Conservation (phyloP, 2,888 invertebrate species). For the Calephelis perditalis region DNA sequence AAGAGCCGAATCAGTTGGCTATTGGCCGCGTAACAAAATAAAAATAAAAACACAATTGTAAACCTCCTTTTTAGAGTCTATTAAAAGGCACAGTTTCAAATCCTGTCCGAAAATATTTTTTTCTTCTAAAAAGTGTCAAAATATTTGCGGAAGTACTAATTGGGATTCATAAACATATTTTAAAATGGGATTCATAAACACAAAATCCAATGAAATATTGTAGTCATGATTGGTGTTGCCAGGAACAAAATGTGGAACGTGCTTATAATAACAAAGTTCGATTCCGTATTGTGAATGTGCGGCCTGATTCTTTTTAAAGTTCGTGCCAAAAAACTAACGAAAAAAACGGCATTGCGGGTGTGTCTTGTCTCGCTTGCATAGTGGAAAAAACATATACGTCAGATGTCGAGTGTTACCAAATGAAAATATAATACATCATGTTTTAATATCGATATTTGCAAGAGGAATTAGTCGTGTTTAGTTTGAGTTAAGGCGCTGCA, state of each 20-base stretch:
- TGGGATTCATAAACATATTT: not conserved
- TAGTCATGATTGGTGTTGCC: conserved; percentile 1
- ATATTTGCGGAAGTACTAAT: no score
- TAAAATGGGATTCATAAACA: conserved; percentile 2
- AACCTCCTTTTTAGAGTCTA: no score
- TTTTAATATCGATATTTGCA: no score
- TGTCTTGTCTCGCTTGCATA: conserved; percentile 20
- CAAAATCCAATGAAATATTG: no score
- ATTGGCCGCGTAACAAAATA: no score
- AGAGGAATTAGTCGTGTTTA: no score
- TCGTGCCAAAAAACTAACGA: conserved; percentile 53
- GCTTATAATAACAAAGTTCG: conserved; percentile 8
- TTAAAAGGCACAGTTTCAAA: no score
- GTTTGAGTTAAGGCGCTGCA: no score
- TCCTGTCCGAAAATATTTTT: no score
- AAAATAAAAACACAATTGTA: no score
- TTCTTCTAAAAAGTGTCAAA: no score
- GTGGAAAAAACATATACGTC: not conserved
- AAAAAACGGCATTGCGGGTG: conserved; percentile 61
- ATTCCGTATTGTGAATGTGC: conserved; percentile 11
- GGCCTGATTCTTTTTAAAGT: conserved; percentile 40
- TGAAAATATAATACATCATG: not conserved
- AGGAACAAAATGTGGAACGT: conserved; percentile 10
- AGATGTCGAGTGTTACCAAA: not conserved
- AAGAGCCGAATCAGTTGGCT: no score